Percentiles rank a stretch among this genome's conserved stretches.
These are phyloP conservation scores for Callosobruchus maculatus DNA, from an alignment of 2,888 invertebrate species.

Conservation along the genomic window DNA sequence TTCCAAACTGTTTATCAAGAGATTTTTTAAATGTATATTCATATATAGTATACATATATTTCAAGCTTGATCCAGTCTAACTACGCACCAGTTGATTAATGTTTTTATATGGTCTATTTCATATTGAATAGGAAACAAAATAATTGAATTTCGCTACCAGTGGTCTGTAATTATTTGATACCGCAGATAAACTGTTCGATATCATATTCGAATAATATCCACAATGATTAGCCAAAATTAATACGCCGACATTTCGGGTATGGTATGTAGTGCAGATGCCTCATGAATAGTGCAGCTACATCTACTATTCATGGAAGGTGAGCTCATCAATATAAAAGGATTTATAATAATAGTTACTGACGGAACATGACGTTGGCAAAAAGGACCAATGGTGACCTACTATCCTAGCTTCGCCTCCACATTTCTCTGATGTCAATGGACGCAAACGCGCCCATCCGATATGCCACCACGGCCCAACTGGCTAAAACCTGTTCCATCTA, in stretches of 20 bases:
- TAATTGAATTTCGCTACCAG: constrained; percentile 1
- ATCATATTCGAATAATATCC: background rate
- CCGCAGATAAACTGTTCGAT: background rate
- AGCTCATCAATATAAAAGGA: background rate
- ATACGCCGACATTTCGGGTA: background rate
- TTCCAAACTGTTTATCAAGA: no score
- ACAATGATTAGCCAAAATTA: background rate
- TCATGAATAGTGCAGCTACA: background rate
- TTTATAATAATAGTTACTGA: no score
- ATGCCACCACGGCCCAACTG: no score
- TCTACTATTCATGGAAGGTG: background rate
- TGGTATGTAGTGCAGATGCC: background rate
- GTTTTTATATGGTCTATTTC: background rate
- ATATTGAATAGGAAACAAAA: background rate
- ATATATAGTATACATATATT: no score
- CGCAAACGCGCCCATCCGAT: no score
- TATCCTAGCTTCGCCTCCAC: no score
- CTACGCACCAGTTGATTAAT: background rate
- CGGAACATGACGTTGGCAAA: no score
- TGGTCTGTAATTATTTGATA: background rate
- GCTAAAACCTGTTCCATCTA: no score
- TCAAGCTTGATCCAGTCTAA: background rate
- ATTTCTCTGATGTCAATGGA: no score
- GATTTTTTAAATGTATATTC: no score
- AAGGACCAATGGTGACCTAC: no score